A percentile compares a stretch with the other conserved stretches of the same genome.
phyloP scores from a whole-genome alignment of 2,113 vertebrate species.

The Melanerpes formicivorus region DNA sequence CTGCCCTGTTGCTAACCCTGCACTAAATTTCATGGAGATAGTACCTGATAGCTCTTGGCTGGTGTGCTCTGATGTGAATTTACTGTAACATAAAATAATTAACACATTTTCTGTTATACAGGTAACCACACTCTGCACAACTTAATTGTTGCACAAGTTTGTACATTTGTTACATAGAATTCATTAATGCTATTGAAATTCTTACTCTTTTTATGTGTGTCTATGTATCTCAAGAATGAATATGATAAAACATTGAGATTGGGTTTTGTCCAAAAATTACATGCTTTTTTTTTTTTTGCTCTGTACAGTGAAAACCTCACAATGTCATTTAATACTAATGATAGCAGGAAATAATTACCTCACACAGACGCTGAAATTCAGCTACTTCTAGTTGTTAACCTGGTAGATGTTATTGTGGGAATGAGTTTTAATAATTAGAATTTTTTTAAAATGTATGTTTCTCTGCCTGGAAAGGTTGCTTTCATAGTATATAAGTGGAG shows the following conservation, averaged over 20 bases:
- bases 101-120: constrained; percentile 65
- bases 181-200: background rate
- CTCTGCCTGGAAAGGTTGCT: background rate
- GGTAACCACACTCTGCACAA: background rate
- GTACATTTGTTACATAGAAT: constrained; percentile 8
- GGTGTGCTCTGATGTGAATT: constrained; percentile 62
- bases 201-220: background rate
- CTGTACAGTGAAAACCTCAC: background rate
- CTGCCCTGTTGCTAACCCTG: constrained; percentile 79
- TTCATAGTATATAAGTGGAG: background rate
- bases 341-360: constrained; percentile 30
- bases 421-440: background rate
- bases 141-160: background rate
- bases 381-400: background rate
- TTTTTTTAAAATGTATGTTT: background rate
- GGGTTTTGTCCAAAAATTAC: background rate
- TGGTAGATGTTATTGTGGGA: background rate
- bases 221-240: background rate
- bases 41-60: constrained; percentile 64
- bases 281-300: background rate
- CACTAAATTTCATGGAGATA: constrained; percentile 73
- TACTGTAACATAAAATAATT: constrained; percentile 55
- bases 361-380: background rate
- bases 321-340: background rate
- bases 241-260: background rate